These are phyloP conservation scores for Nymphalis c-album DNA, from an alignment of 2,888 invertebrate genomes.

Conservation along the genomic window DNA sequence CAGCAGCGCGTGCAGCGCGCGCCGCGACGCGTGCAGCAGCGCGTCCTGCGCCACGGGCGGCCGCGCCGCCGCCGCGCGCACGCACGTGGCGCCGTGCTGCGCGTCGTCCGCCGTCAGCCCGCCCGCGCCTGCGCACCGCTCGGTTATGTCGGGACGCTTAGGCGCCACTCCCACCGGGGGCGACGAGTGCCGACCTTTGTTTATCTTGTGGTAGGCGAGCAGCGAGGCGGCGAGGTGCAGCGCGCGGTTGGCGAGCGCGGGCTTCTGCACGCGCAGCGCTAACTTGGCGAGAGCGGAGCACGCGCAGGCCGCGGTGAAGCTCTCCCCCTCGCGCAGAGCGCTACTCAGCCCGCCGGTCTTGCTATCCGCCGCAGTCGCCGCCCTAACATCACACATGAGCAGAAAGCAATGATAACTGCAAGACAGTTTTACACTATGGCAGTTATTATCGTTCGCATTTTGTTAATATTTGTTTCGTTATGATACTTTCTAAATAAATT, in stretches of 20 bases:
- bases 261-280: slow-evolving; percentile 78
- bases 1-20: slow-evolving; percentile 86
- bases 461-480: too few species aligned
- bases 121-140: slow-evolving; percentile 49
- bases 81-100: slow-evolving; percentile 92
- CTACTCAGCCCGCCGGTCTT: slow-evolving; percentile 84
- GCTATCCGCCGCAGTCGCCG: slow-evolving; percentile 13
- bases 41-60: slow-evolving; percentile 57
- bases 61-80: slow-evolving; percentile 87
- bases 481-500: too few species aligned
- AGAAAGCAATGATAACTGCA: too few species aligned
- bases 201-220: slow-evolving; percentile 71
- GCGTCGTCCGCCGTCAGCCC: slow-evolving; percentile 97
- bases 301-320: slow-evolving; percentile 96
- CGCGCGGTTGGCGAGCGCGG: slow-evolving; percentile 83
- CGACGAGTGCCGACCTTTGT: slow-evolving; percentile 43
- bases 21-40: slow-evolving; percentile 89
- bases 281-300: slow-evolving; percentile 96
- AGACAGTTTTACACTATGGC: too few species aligned
- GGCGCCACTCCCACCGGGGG: neutral
- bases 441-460: too few species aligned
- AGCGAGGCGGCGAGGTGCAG: slow-evolving; percentile 94
- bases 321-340: slow-evolving; percentile 96
- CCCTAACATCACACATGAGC: slow-evolving; percentile 14
- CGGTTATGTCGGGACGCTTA: too few species aligned